Evolutionary conservation across 2,113 vertebrate genomes (phyloP).

Genomic region (Hiodon alosoides): DNA sequence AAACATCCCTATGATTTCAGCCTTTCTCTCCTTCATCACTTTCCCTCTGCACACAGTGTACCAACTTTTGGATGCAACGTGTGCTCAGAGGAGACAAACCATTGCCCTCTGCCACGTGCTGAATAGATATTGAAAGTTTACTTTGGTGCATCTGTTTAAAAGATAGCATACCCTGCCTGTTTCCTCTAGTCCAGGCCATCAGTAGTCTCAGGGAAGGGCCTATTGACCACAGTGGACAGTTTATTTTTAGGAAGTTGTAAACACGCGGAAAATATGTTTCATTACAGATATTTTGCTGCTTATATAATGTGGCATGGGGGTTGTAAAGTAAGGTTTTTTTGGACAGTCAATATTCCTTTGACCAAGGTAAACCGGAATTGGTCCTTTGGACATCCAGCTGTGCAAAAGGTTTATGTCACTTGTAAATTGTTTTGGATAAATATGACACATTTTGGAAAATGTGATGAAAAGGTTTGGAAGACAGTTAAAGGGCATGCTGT

Average conservation of each 20-base stretch:
- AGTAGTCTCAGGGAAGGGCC: not conserved
- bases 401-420: constrained; percentile 5
- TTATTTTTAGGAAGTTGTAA: not conserved
- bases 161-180: not conserved
- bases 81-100: not conserved
- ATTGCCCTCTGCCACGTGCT: not conserved
- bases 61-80: constrained; percentile 13
- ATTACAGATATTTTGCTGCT: constrained; percentile 7
- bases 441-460: not conserved
- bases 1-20: constrained; percentile 16
- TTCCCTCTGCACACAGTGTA: constrained; percentile 22
- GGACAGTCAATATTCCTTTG: not conserved
- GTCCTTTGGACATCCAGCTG: not conserved
- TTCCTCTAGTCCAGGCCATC: not conserved
- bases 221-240: constrained; percentile 1
- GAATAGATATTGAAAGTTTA: constrained; percentile 19
- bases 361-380: not conserved
- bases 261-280: constrained; percentile 10
- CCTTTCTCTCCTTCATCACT: not conserved
- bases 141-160: constrained; percentile 12
- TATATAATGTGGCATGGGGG: not conserved
- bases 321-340: not conserved
- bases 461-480: not conserved
- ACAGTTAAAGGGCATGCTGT: not conserved
- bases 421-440: not conserved